Evolutionary conservation across 2,888 invertebrate species (phyloP), one percentile per base, ranked within the genome.

Genomic region (Invenusta paracnida): DNA sequence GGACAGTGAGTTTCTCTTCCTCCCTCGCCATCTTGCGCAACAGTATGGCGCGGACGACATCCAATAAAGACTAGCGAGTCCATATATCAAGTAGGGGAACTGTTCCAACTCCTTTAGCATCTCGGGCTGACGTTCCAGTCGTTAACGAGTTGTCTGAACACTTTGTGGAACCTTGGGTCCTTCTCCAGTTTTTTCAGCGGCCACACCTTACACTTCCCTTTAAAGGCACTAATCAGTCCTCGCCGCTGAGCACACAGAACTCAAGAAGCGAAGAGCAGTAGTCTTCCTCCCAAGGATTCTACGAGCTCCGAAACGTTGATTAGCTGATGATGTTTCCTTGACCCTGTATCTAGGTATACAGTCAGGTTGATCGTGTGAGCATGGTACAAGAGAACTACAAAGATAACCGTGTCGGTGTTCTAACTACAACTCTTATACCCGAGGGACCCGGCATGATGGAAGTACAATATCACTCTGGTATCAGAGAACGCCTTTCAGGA

Each of bases 401-500:
- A 82, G 29, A 86, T 86, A 83, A 85, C 66, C 27, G 27, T 86
- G 82, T 81, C 85, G 82, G 82, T 30, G 83, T 86, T 83, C 85
- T 86, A 13, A 86, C 85, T 5, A 86, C 85, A 73, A 83, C 86
- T 30, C 85, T 85, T 86, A 66, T 83, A 86, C 23, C 85, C 86
- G 28, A 86, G 82, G 13, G 29, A 25, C 17, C 28, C 85, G n/a
- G 85, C 86, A 83, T 86, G 73, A 30, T 86, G 67, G 31, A 86
- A 85, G 81, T 86, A 86, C 13, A 86, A 85, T 48, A 81, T 66
- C 27, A 86, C 82, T n/a, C 81, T 25, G 81, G 81, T 86, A 66
- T 86, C 86, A 28, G 85, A 85, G 85, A 85, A 84, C 82, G 84
- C 85, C 83, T 86, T 84, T 23, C 81, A 85, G 67, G n/a, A 23